Evolutionary conservation across 2,888 invertebrate genomes (phyloP), one percentile per base, ranked within the genome.

Genomic region (Hirtodrosophila cameraria): DNA sequence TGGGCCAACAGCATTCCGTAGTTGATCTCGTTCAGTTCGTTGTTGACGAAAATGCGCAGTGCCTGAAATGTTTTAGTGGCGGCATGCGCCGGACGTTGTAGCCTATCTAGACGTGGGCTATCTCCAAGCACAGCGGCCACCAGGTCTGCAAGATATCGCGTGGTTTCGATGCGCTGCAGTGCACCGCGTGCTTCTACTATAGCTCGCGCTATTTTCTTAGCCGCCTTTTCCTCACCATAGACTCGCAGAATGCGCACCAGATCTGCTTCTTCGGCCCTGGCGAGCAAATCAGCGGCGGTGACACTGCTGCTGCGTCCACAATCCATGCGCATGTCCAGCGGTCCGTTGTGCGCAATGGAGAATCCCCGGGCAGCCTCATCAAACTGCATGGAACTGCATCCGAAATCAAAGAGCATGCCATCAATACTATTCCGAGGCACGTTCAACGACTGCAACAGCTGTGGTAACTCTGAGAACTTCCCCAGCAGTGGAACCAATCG

Each of bases 291-390:
- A 31, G 96, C 95, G 2, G 97, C 99, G 25, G 96, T 97, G 5
- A 96, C 94, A 80, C 94, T 93, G 59, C 94, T 92, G 0, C 92
- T 94, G 80, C 95, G 92, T 5, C 92, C 92, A 0, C 94, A 94
- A 92, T 97, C 97, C 99, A 99, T 99, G 88, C 98, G 93, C 98
- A 99, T 99, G 86, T 99, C 98, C 50, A 99, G 92, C 2, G 96
- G 96, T 0, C 97, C 98, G 92, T 98, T 94, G 89, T 94, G 94
- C 41, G 94, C 95, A 0, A 98, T 87, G 5, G 97, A 94, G 91
- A 99, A 99, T 0, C 99, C 99, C 83, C 99, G 92, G 12, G 93
- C 92, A 0, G 94, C 93, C 69, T 92, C 92, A 88, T 98, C 96
- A 88, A 97, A 94, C 90, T 99, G 99, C 97, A 98, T 97, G 0